These are phyloP conservation scores for Tortrix viridana DNA, from an alignment of 2,888 invertebrate species.

Conservation along the genomic window DNA sequence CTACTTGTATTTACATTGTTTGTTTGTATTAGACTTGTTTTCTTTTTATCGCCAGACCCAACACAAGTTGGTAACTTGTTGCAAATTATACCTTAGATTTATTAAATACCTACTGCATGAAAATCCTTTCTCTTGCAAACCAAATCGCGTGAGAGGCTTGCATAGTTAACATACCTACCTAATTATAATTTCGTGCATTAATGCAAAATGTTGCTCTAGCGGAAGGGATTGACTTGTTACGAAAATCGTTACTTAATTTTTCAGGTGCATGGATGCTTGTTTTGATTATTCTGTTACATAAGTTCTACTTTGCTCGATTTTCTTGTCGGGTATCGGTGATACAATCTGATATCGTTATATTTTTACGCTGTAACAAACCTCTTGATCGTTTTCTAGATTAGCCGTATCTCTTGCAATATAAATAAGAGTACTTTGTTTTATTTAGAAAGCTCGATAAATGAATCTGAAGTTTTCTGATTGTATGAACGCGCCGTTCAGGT, in stretches of 20 bases:
- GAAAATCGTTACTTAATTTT: constrained; percentile 48
- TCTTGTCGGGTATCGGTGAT: constrained; percentile 15
- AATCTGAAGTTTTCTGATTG: constrained; percentile 23
- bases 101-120: constrained; percentile 8
- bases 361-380: constrained; percentile 18
- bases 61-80: background rate
- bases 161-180: constrained; percentile 51
- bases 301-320: constrained; percentile 1
- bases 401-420: constrained; percentile 14
- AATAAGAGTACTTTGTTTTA: constrained; percentile 12
- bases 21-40: constrained; percentile 2
- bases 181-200: constrained; percentile 55
- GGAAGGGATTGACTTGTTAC: constrained; percentile 52
- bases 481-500: constrained; percentile 39
- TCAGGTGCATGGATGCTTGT: constrained; percentile 46
- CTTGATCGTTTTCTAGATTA: constrained; percentile 25
- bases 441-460: constrained; percentile 22
- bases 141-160: constrained; percentile 44
- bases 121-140: constrained; percentile 28
- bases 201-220: constrained; percentile 48
- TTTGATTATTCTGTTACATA: constrained; percentile 38
- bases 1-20: constrained; percentile 2
- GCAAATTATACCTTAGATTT: constrained; percentile 6
- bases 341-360: constrained; percentile 7
- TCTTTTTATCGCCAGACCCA: background rate